Conservation (phyloP, 2,888 invertebrate genomes). For the Crematogaster levior region DNA sequence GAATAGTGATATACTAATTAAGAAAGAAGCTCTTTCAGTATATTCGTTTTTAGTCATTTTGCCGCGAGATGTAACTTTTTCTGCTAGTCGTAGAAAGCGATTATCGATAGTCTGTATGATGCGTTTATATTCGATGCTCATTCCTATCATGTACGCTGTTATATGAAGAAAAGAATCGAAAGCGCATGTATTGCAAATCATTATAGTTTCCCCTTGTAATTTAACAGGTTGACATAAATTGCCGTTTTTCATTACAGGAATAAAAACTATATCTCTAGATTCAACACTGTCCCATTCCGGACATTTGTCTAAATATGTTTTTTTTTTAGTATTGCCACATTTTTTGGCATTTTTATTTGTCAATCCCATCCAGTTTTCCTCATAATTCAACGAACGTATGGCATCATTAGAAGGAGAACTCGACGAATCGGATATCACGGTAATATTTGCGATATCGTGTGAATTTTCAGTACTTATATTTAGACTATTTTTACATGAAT, state of each 20-base stretch:
- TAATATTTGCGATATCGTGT: too few relatives aligned
- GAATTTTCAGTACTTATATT: too few relatives aligned
- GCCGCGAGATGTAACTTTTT: not conserved
- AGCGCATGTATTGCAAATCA: slow-evolving; percentile 5
- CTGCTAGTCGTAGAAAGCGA: not conserved
- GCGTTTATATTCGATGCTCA: not conserved
- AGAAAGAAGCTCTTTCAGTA: not conserved
- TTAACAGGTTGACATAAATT: not conserved
- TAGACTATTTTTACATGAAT: too few relatives aligned
- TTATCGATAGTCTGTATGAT: not conserved
- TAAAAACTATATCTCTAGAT: not conserved
- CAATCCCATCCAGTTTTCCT: not conserved
- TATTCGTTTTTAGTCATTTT: not conserved
- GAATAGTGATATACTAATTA: not conserved
- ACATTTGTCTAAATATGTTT: not conserved
- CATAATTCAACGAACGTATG: not conserved
- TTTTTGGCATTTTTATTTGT: not conserved
- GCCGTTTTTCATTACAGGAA: not conserved
- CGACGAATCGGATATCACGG: too few relatives aligned
- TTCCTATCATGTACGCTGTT: not conserved
- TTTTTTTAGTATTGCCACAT: not conserved
- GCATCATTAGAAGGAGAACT: too few relatives aligned
- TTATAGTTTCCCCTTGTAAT: not conserved
- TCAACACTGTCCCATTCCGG: not conserved
- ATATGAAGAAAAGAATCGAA: not conserved